Evolutionary conservation across 2,113 vertebrate species (phyloP).

Genomic region (Charadrius vociferus): DNA sequence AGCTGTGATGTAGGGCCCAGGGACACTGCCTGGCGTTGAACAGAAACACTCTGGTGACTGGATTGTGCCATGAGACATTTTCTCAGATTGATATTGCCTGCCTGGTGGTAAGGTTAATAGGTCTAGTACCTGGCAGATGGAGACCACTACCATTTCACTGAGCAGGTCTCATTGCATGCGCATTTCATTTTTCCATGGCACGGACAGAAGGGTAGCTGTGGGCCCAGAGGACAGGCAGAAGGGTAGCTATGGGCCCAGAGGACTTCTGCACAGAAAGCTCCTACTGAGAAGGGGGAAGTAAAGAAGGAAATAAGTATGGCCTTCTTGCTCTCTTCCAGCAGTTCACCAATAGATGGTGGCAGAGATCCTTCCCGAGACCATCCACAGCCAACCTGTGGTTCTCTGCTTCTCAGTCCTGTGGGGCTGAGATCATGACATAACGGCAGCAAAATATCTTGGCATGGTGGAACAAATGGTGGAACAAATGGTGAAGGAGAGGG

Average conservation of each 20-base stretch:
- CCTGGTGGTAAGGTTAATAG: neutral
- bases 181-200: neutral
- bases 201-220: neutral
- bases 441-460: neutral
- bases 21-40: neutral
- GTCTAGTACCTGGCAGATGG: neutral
- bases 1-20: neutral
- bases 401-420: neutral
- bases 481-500: neutral
- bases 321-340: neutral
- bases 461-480: neutral
- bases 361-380: neutral
- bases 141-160: neutral
- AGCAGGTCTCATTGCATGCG: neutral
- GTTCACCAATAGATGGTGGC: neutral
- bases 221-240: neutral
- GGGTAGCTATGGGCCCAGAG: neutral
- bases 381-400: neutral
- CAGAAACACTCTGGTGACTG: neutral
- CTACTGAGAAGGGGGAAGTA: neutral
- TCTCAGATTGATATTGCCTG: neutral
- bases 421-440: neutral
- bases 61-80: accelerated
- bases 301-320: neutral
- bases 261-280: neutral